Conservation (phyloP, 64 coral and sea anemone species). For the Stichodactyla helianthus region DNA sequence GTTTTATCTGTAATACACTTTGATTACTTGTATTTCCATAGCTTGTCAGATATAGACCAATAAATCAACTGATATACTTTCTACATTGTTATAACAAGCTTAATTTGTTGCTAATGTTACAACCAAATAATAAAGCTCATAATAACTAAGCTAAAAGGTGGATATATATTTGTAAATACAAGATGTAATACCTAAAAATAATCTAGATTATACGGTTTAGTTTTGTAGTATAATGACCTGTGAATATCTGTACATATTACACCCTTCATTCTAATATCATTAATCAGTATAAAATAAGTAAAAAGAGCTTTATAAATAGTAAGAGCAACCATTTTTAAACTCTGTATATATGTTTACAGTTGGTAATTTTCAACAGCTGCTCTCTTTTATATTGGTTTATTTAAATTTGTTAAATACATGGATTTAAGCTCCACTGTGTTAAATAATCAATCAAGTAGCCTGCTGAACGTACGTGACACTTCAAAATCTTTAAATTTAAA, state of each 20-base stretch:
- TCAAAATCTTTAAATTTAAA: conserved; percentile 7
- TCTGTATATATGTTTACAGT: not conserved
- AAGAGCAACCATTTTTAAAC: not conserved
- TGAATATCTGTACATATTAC: not conserved
- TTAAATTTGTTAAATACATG: not conserved
- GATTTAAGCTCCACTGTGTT: not conserved
- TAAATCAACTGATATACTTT: not conserved
- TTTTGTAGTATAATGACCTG: not conserved
- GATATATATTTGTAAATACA: not conserved
- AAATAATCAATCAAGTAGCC: conserved; percentile 1
- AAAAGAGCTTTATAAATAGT: not conserved
- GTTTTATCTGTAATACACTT: not conserved
- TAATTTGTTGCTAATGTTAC: not conserved
- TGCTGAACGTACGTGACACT: conserved; percentile 2
- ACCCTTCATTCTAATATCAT: not conserved
- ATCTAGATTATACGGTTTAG: not conserved
- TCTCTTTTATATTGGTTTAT: not conserved
- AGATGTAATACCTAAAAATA: not conserved
- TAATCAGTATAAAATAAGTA: not conserved
- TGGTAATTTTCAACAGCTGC: not conserved
- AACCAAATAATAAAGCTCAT: not conserved
- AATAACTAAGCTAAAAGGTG: not conserved
- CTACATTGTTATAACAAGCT: not conserved
- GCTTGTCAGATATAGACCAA: not conserved
- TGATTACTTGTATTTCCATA: not conserved